phyloP scores from a whole-genome alignment of 2,888 invertebrate species.

The Thysanoteuthis rhombus region DNA sequence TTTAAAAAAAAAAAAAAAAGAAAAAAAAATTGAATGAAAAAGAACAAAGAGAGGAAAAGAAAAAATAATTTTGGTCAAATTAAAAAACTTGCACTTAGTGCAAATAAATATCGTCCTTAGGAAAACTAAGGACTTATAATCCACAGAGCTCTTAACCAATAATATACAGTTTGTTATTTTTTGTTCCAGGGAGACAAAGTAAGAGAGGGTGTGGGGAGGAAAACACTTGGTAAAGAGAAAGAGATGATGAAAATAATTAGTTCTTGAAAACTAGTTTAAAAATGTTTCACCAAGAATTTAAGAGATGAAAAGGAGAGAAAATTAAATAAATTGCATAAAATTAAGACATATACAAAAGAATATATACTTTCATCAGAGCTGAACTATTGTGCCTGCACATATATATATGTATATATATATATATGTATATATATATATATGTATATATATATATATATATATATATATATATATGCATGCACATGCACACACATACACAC shows the following conservation, averaged over 20 bases:
- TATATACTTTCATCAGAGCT: neutral
- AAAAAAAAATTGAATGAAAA: no score
- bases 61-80: neutral
- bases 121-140: conserved; percentile 28
- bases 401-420: no score
- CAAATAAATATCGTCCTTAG: conserved; percentile 28
- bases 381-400: neutral
- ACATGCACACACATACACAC: neutral
- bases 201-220: neutral
- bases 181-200: neutral
- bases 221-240: conserved; percentile 14
- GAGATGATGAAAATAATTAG: neutral
- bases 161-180: conserved; percentile 14
- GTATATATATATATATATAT: no score
- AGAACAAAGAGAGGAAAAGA: neutral
- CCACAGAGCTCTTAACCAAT: neutral
- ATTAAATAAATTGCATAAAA: neutral
- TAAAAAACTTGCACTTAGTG: conserved; percentile 28
- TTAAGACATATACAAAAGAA: neutral
- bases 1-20: neutral
- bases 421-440: no score
- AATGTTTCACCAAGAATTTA: neutral
- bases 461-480: no score
- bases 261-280: neutral
- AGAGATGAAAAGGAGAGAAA: neutral